Evolutionary conservation across 1,140 invertebrate species (phyloP), one percentile per base, ranked within the genome.

Genomic region (Leptinotarsa undecemlineata): DNA sequence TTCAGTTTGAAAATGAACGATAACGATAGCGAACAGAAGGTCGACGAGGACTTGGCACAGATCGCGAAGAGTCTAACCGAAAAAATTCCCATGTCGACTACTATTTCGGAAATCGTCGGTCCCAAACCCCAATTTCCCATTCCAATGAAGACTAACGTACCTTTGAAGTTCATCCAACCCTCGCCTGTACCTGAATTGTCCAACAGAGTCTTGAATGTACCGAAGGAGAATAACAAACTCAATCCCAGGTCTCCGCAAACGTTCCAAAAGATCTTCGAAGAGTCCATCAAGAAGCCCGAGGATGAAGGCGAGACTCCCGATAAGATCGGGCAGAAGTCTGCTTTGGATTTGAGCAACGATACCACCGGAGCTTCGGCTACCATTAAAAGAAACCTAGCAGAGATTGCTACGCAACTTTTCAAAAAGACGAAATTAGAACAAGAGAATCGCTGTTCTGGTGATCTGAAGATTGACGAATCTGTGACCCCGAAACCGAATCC

Each of bases 231-330:
- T 21, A 17, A 15, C 51, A 78, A 80, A 51, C 67, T 77, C 14
- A 77, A 68, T 63, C 78, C 76, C 15, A 74, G 76, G 62, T 76
- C 79, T 3, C 74, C 76, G 15, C 81, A 82, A 42, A 82, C 80
- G 13, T 85, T 84, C 67, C 84, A 85, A 72, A 85, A 83, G 64
- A 84, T 85, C 74, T 85, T 85, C 69, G 84, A 85, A 64, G 83
- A 85, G 66, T 78, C 81, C 1, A 76, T 85, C 0, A 84, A 82
- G 67, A 84, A 84, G 67, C 68, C 74, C 17, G 67, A 73, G 3
- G 72, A 74, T 13, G 51, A 21, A 13, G 23, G 48, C 15, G 17
- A 42, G 19, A 2, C 51, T 57, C n/a, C 47, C 1, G 68, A 71
- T 48, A 77, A 74, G 60, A 51, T 51, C 19, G 57, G 33, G n/a